Evolutionary conservation across 2,888 invertebrate species (phyloP).

Genomic region (Athripsodes cinereus): DNA sequence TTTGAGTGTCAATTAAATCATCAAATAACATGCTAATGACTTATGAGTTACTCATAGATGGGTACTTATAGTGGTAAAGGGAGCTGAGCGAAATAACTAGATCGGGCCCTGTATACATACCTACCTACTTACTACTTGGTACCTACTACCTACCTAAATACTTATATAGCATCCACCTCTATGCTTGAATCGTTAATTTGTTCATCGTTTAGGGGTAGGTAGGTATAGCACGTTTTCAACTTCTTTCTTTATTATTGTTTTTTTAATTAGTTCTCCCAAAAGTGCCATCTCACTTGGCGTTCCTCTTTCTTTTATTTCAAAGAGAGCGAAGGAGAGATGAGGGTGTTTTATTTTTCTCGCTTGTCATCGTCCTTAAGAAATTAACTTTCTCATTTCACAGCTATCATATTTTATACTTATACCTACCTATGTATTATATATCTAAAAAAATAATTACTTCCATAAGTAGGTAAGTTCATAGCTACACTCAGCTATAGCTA

Average conservation of each 20-base stretch:
- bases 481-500: no score
- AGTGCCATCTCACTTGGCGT: constrained; percentile 11
- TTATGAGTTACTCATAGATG: no score
- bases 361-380: constrained; percentile 2
- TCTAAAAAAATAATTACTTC: background rate
- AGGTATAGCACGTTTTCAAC: background rate
- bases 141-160: no score
- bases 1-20: no score
- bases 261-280: constrained; percentile 25
- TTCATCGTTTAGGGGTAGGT: background rate
- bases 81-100: no score
- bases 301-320: background rate
- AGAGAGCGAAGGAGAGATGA: background rate
- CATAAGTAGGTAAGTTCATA: background rate
- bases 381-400: background rate
- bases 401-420: background rate
- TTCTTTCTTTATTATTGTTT: constrained; percentile 23
- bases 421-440: background rate
- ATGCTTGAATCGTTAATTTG: no score
- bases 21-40: no score
- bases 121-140: no score
- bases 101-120: no score
- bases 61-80: no score
- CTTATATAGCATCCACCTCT: background rate
- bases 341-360: background rate